Conservation (phyloP, 2,797 vertebrate species). For the Ispidina lecontei region DNA sequence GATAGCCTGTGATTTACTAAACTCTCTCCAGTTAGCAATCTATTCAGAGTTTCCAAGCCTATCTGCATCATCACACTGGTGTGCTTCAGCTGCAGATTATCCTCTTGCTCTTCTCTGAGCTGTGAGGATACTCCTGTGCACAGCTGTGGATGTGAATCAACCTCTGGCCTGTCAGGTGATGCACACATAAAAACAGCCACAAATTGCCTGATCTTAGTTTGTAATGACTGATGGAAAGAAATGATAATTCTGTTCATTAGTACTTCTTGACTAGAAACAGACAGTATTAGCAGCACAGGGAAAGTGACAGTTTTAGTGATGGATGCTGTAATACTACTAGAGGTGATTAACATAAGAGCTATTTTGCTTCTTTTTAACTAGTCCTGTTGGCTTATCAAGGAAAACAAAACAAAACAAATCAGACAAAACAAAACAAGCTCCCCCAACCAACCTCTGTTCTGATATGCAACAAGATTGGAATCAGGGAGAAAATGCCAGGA, state of each 20-base stretch:
- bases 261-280: not conserved
- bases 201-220: not conserved
- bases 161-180: not conserved
- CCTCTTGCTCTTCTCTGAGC: not conserved
- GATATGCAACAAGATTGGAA: not conserved
- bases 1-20: constrained; percentile 51
- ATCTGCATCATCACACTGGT: not conserved
- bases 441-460: not conserved
- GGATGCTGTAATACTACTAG: not conserved
- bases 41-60: not conserved
- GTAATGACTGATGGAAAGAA: not conserved
- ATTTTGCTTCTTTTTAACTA: not conserved
- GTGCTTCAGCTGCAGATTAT: not conserved
- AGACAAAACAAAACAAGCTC: not conserved
- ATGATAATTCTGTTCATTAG: not conserved
- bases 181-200: not conserved
- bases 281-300: not conserved
- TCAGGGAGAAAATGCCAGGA: not conserved
- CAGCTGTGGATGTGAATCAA: not conserved
- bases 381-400: not conserved
- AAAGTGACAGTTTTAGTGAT: not conserved
- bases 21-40: constrained; percentile 7
- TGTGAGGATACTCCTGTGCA: not conserved
- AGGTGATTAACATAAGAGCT: not conserved
- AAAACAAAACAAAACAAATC: not conserved